These are phyloP conservation scores for Drosophila yooni DNA, from an alignment of 2,888 invertebrate species.

Conservation along the genomic window DNA sequence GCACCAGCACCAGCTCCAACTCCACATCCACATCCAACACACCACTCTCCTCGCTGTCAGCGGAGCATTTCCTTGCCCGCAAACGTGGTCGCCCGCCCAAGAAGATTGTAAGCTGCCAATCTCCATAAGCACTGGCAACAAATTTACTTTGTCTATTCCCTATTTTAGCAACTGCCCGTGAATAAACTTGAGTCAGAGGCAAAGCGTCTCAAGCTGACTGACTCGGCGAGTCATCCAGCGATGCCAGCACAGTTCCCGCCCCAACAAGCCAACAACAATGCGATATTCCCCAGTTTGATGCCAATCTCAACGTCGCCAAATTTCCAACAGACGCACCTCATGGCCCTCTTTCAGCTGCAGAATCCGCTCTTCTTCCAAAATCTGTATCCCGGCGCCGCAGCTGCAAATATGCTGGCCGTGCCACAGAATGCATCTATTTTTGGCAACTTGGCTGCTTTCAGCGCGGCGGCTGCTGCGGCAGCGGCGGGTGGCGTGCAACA, in stretches of 20 bases:
- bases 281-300: constrained; percentile 70
- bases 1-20: constrained; percentile 61
- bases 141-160: neutral
- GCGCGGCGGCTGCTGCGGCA: constrained; percentile 75
- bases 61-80: constrained; percentile 83
- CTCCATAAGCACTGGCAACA: too few species aligned
- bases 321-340: constrained; percentile 83
- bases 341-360: constrained; percentile 83
- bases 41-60: constrained; percentile 82
- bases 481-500: constrained; percentile 64
- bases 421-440: constrained; percentile 67
- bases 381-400: constrained; percentile 79
- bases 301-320: constrained; percentile 75
- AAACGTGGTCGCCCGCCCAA: constrained; percentile 84
- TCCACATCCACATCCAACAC: constrained; percentile 49
- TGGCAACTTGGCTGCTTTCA: constrained; percentile 72
- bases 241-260: constrained; percentile 13
- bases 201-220: constrained; percentile 80
- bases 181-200: constrained; percentile 62
- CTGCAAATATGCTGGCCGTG: constrained; percentile 56
- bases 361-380: constrained; percentile 84
- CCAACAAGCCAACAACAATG: constrained; percentile 14
- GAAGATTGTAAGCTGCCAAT: constrained; percentile 79
- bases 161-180: constrained; percentile 74
- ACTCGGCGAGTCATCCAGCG: constrained; percentile 41